A percentile compares a stretch with the other conserved stretches of the same genome.
Evolutionary conservation across 2,113 vertebrate genomes (phyloP).

Genomic region (Mionectes macconnelli): DNA sequence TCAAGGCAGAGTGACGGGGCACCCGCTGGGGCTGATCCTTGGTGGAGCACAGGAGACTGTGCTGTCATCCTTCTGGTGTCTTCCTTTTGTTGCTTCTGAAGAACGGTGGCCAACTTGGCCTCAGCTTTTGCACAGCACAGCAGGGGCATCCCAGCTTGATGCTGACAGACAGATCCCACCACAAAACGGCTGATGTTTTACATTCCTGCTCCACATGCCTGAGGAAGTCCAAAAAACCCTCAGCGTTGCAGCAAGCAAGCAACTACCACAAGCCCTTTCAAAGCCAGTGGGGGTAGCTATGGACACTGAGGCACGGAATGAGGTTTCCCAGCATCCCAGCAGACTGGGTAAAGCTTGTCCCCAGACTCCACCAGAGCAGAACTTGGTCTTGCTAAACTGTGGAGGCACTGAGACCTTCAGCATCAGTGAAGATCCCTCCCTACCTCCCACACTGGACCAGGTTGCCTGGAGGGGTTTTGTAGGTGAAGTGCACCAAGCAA

Average conservation of each 20-base stretch:
- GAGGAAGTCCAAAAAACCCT: background rate
- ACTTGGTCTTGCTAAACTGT: background rate
- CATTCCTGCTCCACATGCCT: background rate
- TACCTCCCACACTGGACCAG: rapidly evolving
- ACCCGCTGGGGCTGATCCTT: background rate
- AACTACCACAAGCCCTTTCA: background rate
- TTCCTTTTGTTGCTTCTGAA: background rate
- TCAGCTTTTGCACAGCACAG: background rate
- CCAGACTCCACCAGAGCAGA: rapidly evolving
- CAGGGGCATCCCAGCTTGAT: background rate
- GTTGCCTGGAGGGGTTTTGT: background rate
- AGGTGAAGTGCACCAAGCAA: background rate
- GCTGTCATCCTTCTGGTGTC: background rate
- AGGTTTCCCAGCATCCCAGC: background rate
- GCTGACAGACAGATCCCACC: background rate
- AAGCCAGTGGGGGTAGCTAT: background rate
- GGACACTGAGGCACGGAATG: background rate
- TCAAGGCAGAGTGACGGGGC: background rate
- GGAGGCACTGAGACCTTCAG: background rate
- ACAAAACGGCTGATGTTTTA: background rate
- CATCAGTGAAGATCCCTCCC: background rate
- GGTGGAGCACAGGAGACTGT: background rate
- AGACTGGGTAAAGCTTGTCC: background rate
- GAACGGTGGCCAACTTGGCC: background rate
- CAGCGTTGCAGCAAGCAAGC: background rate